Evolutionary conservation across 2,113 vertebrate species (phyloP).

Genomic region (Misgurnus mizolepis): DNA sequence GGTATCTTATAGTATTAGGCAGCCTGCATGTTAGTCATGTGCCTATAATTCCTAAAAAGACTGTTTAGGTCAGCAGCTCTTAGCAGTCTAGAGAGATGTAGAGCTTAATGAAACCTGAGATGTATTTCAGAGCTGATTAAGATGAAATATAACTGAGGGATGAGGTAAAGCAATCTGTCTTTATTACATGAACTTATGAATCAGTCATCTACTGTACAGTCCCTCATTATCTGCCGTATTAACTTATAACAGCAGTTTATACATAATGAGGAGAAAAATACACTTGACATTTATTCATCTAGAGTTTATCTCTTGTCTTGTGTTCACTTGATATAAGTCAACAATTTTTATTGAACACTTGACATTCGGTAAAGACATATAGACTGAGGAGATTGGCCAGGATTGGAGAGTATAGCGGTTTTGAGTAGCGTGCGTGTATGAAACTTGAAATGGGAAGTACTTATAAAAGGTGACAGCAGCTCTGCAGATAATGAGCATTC

Average conservation of each 20-base stretch:
- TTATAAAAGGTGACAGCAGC: conserved; percentile 18
- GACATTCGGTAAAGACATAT: background rate
- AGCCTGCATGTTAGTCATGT: too few relatives aligned
- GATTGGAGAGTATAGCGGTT: background rate
- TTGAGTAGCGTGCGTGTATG: background rate
- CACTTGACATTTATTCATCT: background rate
- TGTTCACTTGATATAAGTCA: background rate
- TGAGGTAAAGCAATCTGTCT: background rate
- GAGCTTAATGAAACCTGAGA: too few relatives aligned
- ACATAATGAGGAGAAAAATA: background rate
- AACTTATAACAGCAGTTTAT: background rate
- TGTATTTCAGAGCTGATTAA: background rate
- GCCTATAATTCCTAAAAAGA: too few relatives aligned
- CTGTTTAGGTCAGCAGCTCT: too few relatives aligned
- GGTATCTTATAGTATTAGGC: too few relatives aligned
- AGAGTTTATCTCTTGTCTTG: background rate
- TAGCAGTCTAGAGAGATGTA: too few relatives aligned
- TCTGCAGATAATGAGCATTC: conserved; percentile 14
- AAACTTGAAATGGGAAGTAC: background rate
- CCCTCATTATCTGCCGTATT: background rate
- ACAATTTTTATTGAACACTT: background rate
- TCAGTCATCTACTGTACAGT: background rate
- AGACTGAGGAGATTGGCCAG: too few relatives aligned
- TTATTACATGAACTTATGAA: background rate
- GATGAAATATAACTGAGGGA: background rate